Conservation (phyloP, 2,888 invertebrate species). For the Drosophila stalkeri region DNA sequence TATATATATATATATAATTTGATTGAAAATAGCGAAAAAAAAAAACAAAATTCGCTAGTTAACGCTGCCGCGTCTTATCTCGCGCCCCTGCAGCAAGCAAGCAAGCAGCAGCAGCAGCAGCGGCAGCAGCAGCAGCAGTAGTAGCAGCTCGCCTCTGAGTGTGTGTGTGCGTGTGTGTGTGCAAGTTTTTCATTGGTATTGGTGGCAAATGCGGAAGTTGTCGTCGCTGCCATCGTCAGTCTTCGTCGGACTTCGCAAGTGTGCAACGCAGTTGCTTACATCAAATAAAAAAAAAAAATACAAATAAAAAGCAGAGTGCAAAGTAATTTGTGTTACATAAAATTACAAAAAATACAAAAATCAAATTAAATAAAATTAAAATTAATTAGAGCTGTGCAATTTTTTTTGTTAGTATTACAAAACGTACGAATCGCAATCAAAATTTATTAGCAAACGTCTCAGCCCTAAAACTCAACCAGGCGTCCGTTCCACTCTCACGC, state of each 20-base stretch:
- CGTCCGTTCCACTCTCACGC: constrained; percentile 36
- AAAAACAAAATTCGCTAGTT: constrained; percentile 19
- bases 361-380: constrained; percentile 7
- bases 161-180: constrained; percentile 24
- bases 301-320: constrained; percentile 22
- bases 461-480: constrained; percentile 42
- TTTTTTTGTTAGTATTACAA: constrained; percentile 40
- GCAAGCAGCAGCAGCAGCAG: not conserved
- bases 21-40: constrained; percentile 11
- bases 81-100: constrained; percentile 31
- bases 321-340: constrained; percentile 40
- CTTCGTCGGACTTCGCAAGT: constrained; percentile 60
- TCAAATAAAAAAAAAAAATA: constrained; percentile 37
- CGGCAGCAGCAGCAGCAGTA: not conserved
- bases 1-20: constrained; percentile 14
- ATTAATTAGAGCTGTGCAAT: constrained; percentile 38
- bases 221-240: constrained; percentile 66
- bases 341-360: constrained; percentile 4
- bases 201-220: constrained; percentile 76
- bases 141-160: constrained; percentile 4
- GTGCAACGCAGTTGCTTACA: constrained; percentile 56
- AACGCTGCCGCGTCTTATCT: constrained; percentile 47
- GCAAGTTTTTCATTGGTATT: constrained; percentile 34
- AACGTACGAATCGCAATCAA: constrained; percentile 35
- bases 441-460: constrained; percentile 56